Evolutionary conservation across 1,140 invertebrate genomes (phyloP), one percentile per base, ranked within the genome.

Genomic region (Scaptodrosophila lebanonensis): DNA sequence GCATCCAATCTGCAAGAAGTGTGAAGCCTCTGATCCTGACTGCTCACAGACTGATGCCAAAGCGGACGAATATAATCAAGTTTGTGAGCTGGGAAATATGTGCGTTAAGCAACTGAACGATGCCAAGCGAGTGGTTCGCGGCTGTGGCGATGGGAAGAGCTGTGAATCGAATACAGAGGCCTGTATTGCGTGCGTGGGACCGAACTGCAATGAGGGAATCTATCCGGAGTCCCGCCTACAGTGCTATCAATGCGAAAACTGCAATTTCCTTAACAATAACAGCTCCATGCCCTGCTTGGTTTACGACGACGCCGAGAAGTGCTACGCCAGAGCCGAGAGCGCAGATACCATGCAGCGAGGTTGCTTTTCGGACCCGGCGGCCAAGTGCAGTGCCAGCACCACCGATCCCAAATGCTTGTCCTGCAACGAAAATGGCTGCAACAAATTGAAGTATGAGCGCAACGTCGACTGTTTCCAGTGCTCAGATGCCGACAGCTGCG

Each of bases 171-270:
- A 32, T 8, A 25, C 22, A 1, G 52, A 48, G 2, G 54, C 20
- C 20, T 65, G 61, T 13, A 36, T 52, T 12, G 32, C 22, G 13
- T 58, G 48, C 16, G 8, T 7, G 1, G 42, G 27, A 2, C 12
- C 4, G 1, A 22, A 6, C 7, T 58, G 61, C 22, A 65, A 65
- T 11, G n/a, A 17, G 0, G 61, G 48, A 0, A 30, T 53, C 3
- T 65, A 52, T 11, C 61, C 61, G 8, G 9, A n/a, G 8, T 36
- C 42, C 7, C 61, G 61, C 25, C 13, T 42, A 0, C 16, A 38
- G 1, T 65, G 61, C 22, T 43, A 43, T 33, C 53, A 65, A 17
- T 65, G 61, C 12, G 18, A 20, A 12, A 27, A 25, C 3, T 62
- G 45, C 15, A n/a, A 2, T 5, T 36, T 38, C 25, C 17, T 38